phyloP scores from a whole-genome alignment of 2,797 vertebrate genomes.

The Coracias cyanogaster region DNA sequence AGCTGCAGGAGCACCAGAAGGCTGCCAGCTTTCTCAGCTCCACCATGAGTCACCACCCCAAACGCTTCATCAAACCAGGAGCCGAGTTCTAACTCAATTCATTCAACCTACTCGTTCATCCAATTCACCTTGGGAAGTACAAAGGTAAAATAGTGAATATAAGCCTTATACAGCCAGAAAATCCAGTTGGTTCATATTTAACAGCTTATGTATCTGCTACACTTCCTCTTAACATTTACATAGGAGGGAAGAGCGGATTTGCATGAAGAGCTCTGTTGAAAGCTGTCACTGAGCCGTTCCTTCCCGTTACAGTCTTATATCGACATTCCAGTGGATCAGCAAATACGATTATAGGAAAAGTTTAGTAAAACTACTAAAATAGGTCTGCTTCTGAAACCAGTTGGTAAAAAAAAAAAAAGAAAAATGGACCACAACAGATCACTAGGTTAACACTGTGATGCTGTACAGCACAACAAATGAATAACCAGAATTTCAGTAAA shows the following conservation, averaged over 20 bases:
- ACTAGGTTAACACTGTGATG: not conserved
- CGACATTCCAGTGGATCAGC: slow-evolving; percentile 38
- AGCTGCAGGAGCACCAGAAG: not conserved
- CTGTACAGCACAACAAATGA: not conserved
- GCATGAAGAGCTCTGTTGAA: slow-evolving; percentile 33
- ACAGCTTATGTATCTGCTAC: not conserved
- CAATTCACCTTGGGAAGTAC: not conserved
- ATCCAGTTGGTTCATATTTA: slow-evolving; percentile 23
- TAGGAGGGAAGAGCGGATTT: slow-evolving; percentile 47
- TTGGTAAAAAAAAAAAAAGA: not conserved
- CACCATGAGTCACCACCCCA: rapidly evolving
- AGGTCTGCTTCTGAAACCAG: not conserved
- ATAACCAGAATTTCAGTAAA: not conserved
- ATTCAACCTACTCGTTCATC: not conserved
- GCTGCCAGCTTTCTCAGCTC: not conserved
- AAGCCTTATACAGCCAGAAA: slow-evolving; percentile 33
- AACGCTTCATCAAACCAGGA: not conserved
- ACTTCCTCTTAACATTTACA: slow-evolving; percentile 39
- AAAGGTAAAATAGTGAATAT: not conserved
- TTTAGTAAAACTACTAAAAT: not conserved
- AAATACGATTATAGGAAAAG: slow-evolving; percentile 18
- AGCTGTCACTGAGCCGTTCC: slow-evolving; percentile 26
- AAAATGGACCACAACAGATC: not conserved
- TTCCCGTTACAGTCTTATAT: slow-evolving; percentile 20
- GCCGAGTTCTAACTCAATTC: not conserved